Evolutionary conservation across 30 jellyfish, hydroid and myxozoan species (phyloP), one percentile per base, ranked within the genome.

Genomic region (Cassiopea xamachana): DNA sequence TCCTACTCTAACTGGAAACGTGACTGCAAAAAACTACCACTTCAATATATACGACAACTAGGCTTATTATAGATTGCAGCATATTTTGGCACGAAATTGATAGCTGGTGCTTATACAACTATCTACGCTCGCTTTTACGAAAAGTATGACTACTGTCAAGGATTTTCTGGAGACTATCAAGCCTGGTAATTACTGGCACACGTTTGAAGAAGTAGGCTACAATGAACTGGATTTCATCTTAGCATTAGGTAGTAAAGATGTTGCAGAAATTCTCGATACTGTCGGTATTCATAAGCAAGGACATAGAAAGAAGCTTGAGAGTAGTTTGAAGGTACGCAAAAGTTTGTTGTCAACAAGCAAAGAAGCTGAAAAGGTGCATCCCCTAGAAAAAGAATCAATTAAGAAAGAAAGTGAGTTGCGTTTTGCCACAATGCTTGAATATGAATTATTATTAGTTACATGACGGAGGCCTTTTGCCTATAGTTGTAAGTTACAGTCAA

Each of bases 171-270:
- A 77, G 19, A 76, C 12, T 12, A 77, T 45, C 48, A 44, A 77
- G 87, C 87, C 48, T 51, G 73, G 87, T 67, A 0, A 77, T 47
- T 77, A 44, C 75, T 77, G 87, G 87, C 87, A 45, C 46, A 51
- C 13, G 77, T 77, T 77, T 47, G 77, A 77, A 77, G 87, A 77
- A 47, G 77, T 1, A 77, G 87, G 87, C 46, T 44, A 77, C 12
- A 77, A 77, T 67, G 87, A 77, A 7, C 73, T 77, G 73, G 74
- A 77, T 48, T 77, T 77, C 87, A 77, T 77, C 39, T 77, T 48
- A 51, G 72, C 49, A 77, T 55, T 77, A 7, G 87, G 18, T 47
- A 67, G 50, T 19, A 77, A 77, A 46, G 87, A 77, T 77, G 82
- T 67, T 10, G 12, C 46, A 67, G 46, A 67, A 3, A 67, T 67